Evolutionary conservation across 2,113 vertebrate genomes (phyloP), one percentile per base, ranked within the genome.

Genomic region (Amphilophus citrinellus): DNA sequence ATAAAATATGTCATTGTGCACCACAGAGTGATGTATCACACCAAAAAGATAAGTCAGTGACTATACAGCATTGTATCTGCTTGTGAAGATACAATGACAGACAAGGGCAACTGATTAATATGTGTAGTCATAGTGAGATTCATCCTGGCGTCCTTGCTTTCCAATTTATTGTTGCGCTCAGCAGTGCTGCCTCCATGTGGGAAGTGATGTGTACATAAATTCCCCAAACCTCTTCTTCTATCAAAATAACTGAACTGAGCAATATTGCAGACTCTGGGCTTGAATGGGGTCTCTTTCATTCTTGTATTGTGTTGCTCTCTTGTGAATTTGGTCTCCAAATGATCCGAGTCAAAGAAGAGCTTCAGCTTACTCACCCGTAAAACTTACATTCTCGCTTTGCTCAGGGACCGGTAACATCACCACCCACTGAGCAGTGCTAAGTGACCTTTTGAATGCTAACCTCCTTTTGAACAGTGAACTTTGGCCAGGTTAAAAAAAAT

Each of bases 401-500:
- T 87, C 76, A 47, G 56, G 47, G 39, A 65, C 39, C n/a, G 22
- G 61, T 14, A 60, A 76, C 3, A 10, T 60, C 59, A 47, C 24
- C 61, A 57, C 80, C 80, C 76, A 60, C 5, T 3, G 30, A 61
- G 71, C 0, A 10, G 35, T 10, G 59, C 68, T 47, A 15, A 84
- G 47, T 90, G 90, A 89, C 86, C 88, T 88, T 91, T 80, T 85
- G 65, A 90, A 71, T 85, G 80, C 62, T 90, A 91, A 88, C 88
- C 84, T 88, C 53, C 39, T 91, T 77, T 71, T 89, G 80, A 85
- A 83, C 44, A 30, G 58, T 87, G 86, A 90, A 91, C 89, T 91
- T 63, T 4, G 65, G 88, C 87, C 92, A 92, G 84, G 83, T 90
- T 89, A 71, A 44, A 17, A 73, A 50, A 91, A 63, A 39, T 84